Base-by-base conservation (phyloP, 2,797 vertebrate genomes). In the Ctenopoma kingsleyae region DNA sequence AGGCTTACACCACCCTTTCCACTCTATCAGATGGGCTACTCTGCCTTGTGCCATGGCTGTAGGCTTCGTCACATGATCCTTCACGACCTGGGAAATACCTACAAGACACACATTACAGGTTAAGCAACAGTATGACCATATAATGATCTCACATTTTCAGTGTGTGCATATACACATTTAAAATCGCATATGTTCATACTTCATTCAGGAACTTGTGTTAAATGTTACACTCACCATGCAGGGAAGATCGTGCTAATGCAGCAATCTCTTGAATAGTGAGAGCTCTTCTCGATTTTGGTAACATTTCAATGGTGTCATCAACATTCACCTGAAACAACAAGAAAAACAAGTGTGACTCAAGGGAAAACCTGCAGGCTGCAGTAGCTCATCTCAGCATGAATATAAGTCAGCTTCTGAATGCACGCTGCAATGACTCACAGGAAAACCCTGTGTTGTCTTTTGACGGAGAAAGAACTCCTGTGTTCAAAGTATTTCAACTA, bases 11-110 rank as follows among this genome's bases (percentile, higher is more conserved):
- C 98, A 98, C 58, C 98, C 98, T 83, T 99, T 99, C 98, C 98
- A 99, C 86, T 99, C 98, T 0, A 99, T 99, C 53, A 99, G 95
- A 74, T 98, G 98, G 61, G 98, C 98, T 0, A 99, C 97, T 0
- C 98, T 94, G 74, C 98, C 98, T 93, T 99, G 98, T 0, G 97
- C 98, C 98, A 99, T 99, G 54, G 97, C 97, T 0, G 98, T 99
- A 0, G 98, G 98, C 90, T 98, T 98, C 0, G 97, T 99, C 92
- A 99, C 97, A 88, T 99, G 98, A 88, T 99, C 98, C 92, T 99
- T 99, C 77, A 99, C 97, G 69, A 97, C 98, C 93, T 99, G 98
- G 0, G 98, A 99, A 84, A 99, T 98, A 84, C 97, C 97, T 99
- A 16, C 20, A 50, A 25, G 54, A 43, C 30, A 52, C 46, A 52